Percentiles rank a stretch among this genome's conserved stretches.
Evolutionary conservation across 2,797 vertebrate species (phyloP).

Genomic region (Poecile montanus): DNA sequence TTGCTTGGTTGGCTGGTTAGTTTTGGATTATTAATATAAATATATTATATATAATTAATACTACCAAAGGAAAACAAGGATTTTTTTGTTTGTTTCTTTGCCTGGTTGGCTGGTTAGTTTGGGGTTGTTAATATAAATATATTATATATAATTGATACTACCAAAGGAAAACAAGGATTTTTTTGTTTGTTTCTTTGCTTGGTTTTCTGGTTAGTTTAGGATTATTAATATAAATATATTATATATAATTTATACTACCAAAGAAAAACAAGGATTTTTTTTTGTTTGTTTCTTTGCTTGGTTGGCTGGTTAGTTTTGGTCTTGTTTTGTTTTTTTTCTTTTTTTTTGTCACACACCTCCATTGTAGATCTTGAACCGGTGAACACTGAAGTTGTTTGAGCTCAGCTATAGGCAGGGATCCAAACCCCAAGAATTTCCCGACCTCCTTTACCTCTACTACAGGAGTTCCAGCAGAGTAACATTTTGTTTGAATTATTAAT

Average conservation of each 20-base stretch:
- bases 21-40: too few species aligned
- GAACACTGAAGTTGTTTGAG: neutral
- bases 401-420: neutral
- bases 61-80: too few species aligned
- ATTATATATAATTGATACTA: too few species aligned
- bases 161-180: too few species aligned
- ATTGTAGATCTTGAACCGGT: neutral
- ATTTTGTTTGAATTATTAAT: neutral
- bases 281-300: neutral
- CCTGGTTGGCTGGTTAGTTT: too few species aligned
- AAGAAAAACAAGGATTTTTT: too few species aligned
- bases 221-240: too few species aligned
- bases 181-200: accelerated
- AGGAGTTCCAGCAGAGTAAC: neutral
- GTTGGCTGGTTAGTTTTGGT: neutral
- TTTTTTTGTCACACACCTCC: neutral
- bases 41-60: too few species aligned
- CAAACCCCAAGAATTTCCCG: neutral
- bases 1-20: too few species aligned
- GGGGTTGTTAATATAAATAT: too few species aligned
- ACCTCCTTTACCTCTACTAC: neutral
- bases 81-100: too few species aligned
- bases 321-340: accelerated
- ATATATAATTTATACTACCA: too few species aligned
- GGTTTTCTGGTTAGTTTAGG: neutral